Conservation (phyloP, 2,113 vertebrate genomes). For the Paracyprichromis sp. region DNA sequence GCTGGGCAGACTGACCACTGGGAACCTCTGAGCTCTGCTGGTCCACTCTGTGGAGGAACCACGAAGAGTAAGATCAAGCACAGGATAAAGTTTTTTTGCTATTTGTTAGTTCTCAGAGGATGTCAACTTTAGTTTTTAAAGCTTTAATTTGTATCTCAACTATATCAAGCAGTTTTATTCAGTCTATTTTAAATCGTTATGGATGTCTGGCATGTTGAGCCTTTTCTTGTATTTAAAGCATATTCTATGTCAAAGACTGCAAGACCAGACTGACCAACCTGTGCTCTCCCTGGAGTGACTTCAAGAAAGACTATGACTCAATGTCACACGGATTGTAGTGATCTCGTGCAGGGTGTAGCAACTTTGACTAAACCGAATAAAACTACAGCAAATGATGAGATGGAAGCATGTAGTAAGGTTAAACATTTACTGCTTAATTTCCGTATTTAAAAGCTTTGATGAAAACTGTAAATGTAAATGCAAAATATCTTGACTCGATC, state of each 20-base stretch:
- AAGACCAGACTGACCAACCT: background rate
- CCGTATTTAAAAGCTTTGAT: background rate
- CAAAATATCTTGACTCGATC: background rate
- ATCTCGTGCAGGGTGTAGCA: background rate
- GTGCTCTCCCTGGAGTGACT: background rate
- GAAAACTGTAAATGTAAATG: background rate
- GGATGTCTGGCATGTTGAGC: background rate
- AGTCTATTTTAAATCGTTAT: background rate
- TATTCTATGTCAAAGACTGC: background rate
- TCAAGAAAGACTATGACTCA: background rate
- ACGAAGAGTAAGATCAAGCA: no score
- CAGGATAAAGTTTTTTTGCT: background rate
- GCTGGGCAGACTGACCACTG: background rate
- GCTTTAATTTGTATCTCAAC: background rate
- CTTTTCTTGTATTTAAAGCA: background rate
- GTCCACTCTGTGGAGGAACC: no score
- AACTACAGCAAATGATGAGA: background rate
- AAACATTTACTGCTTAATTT: background rate
- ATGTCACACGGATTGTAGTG: background rate
- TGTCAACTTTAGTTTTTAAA: background rate
- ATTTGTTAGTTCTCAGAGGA: background rate
- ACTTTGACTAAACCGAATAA: background rate
- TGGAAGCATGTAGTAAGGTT: background rate
- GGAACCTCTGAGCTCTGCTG: no score
- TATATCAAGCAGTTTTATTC: background rate